These are phyloP conservation scores for Podarcis siculus DNA, from an alignment of 2,797 vertebrate species.

Conservation along the genomic window DNA sequence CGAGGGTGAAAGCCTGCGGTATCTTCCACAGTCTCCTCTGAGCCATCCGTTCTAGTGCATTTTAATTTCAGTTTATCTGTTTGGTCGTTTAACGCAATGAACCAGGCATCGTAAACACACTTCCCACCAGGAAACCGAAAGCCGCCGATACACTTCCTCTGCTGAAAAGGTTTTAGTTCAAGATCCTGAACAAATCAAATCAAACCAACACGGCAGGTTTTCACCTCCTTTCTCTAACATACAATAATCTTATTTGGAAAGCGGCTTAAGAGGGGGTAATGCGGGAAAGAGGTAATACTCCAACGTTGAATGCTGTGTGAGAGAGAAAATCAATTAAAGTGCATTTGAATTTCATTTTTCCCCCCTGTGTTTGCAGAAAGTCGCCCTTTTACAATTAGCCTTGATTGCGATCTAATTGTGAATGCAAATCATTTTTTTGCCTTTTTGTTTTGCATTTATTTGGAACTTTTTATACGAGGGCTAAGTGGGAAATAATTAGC, in stretches of 20 bases:
- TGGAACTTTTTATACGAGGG: conserved; percentile 33
- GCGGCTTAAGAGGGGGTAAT: conserved; percentile 14
- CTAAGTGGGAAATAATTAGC: conserved; percentile 44
- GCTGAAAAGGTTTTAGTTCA: conserved; percentile 48
- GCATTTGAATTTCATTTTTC: conserved; percentile 33
- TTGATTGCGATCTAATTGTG: conserved; percentile 40
- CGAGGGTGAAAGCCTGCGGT: conserved; percentile 45
- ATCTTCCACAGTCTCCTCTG: conserved; percentile 49
- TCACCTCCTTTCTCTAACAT: conserved; percentile 37
- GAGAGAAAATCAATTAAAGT: conserved; percentile 13
- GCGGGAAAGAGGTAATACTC: not conserved
- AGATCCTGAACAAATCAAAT: conserved; percentile 63
- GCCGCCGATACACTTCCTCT: conserved; percentile 39
- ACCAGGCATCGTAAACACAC: conserved; percentile 34
- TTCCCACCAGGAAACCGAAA: conserved; percentile 58
- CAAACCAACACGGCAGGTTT: conserved; percentile 51
- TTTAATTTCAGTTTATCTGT: conserved; percentile 59
- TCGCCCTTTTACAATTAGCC: conserved; percentile 42
- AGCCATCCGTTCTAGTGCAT: conserved; percentile 38
- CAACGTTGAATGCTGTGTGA: conserved; percentile 1
- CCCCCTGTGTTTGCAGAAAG: conserved; percentile 37
- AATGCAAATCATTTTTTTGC: conserved; percentile 33
- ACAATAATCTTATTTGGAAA: conserved; percentile 42
- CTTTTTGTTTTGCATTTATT: conserved; percentile 33
- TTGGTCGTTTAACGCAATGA: conserved; percentile 57